Base-by-base conservation (phyloP, 2,113 vertebrate species). In the Bufo gargarizans region DNA sequence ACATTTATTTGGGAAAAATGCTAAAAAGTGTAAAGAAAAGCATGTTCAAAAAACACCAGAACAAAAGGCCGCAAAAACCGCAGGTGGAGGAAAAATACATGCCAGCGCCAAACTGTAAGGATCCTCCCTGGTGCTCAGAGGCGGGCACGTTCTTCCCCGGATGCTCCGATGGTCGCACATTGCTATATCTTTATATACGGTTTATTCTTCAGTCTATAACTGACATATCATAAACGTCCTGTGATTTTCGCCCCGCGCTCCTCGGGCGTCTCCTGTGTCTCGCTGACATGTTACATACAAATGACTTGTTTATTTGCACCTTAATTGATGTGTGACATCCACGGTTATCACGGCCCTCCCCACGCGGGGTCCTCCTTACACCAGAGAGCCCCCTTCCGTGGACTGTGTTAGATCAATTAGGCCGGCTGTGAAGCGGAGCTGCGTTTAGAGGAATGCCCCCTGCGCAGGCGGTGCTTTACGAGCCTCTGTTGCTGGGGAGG, bases 341-440 rank as follows among this genome's bases (percentile, higher is more conserved):
- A 33, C 50, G 50, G 80, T 63, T 82, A 49, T 67, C 69, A 19
- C 56, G 11, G 47, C 33, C 58, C 56, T 3, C 14, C 20, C 55
- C n/a, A 9, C 5, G 45, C 61, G 0, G 45, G 33, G 47, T 50
- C 59, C 43, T 49, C 43, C 14, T 65, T 82, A 82, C 43, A 20
- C 58, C 80, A 2, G 33, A 65, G 14, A 17, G 4, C 50, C n/a
- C 56, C 80, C 43, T 49, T 61, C 33, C 19, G 20, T 67, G 81
- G 20, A 17, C 79, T 82, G 80, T 88, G 86, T 82, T 88, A 82
- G 45, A 53, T 74, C 86, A 88, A 82, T 88, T 83, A 88, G 56
- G 14, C 45, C 11, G 3, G 82, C 69, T 77, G 53, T 63, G 69
- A 77, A 59, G 58, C 63, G 80, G 55, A 63, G 67, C 77, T 83